A percentile compares a stretch with the other conserved stretches of the same genome.
These are phyloP conservation scores for Lasius fuliginosus DNA, from an alignment of 2,888 invertebrate species.

Conservation along the genomic window DNA sequence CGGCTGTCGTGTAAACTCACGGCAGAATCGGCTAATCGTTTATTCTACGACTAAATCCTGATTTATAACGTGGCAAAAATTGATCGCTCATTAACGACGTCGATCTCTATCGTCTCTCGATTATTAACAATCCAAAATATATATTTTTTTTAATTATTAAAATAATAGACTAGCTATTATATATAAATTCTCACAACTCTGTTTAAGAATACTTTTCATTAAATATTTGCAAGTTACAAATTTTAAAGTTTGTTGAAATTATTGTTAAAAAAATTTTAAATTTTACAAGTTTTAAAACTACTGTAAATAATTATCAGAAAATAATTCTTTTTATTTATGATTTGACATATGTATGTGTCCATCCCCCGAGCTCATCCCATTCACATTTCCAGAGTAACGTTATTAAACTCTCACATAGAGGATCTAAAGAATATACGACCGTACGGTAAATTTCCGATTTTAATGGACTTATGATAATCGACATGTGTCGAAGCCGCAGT, in stretches of 20 bases:
- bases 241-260: too few species aligned
- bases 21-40: constrained; percentile 25
- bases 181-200: background rate
- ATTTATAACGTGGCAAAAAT: background rate
- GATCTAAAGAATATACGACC: constrained; percentile 38
- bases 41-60: constrained; percentile 18
- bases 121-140: background rate
- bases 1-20: constrained; percentile 40
- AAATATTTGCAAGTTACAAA: background rate
- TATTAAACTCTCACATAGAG: constrained; percentile 15
- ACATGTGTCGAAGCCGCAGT: constrained; percentile 68
- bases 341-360: background rate
- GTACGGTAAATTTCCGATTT: constrained; percentile 70
- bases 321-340: background rate
- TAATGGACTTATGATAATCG: constrained; percentile 72
- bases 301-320: background rate
- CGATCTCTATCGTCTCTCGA: background rate
- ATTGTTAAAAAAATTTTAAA: too few species aligned
- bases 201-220: background rate
- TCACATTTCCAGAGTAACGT: constrained; percentile 17
- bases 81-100: constrained; percentile 6
- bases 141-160: background rate
- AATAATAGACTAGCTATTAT: background rate
- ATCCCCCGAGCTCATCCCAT: background rate
- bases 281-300: background rate